Evolutionary conservation across 2,888 invertebrate genomes (phyloP), one percentile per base, ranked within the genome.

Genomic region (Drosophila macrospina): DNA sequence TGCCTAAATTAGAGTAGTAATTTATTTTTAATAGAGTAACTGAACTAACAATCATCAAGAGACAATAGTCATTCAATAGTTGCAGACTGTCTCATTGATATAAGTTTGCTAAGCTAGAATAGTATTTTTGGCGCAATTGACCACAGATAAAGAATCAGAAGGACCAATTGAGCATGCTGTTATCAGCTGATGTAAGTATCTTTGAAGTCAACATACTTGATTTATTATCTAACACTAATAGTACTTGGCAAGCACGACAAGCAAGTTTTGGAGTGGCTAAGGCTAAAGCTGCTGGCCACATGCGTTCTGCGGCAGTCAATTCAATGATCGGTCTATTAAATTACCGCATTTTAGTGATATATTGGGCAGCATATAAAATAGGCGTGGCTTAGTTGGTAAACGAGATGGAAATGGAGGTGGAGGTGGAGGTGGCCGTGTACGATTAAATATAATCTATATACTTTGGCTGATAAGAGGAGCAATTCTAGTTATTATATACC

Each of bases 391-490:
- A 6, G 10, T 6, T 39, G 5, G 20, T 20, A 3, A 28, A 24
- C 24, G n/a, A 20, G 13, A 34, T 20, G 20, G 5, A 37, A 26
- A 11, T 26, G 26, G 3, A 32, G 32, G 37, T 20, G 20, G 5
- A 37, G 36, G 6, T 26, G 26, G 3, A 32, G 32, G 37, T 30
- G 44, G 15, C 32, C 0, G 50, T 30, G 10, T 44, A 28, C 54
- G 79, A 81, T 84, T 81, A 74, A 24, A 70, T 15, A 41, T 78
- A 83, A 83, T 83, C 78, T 83, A 61, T 78, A 69, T 61, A 15
- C 34, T 44, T 11, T 5, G 15, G 24, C 44, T 78, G 78, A 82
- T 80, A 78, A 65, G 47, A 30, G 30, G 24, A 26, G 41, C 13
- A 15, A 0, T 13, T 26, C 32, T 42, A 16, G 16, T 37, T 34